These are phyloP conservation scores for Discoglossus pictus DNA, from an alignment of 2,797 vertebrate genomes.

Conservation along the genomic window DNA sequence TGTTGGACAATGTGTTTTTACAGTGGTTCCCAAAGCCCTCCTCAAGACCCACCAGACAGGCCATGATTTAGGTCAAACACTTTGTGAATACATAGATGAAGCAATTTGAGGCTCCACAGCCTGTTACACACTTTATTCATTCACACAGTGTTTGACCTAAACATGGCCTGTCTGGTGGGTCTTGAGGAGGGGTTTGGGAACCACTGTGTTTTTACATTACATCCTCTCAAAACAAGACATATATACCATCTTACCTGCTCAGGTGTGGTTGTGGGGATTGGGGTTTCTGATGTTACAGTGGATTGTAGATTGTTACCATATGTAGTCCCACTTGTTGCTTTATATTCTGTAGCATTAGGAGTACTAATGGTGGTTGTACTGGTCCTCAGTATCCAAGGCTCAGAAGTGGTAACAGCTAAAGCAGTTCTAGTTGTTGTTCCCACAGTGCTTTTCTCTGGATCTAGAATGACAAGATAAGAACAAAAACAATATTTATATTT, in stretches of 20 bases:
- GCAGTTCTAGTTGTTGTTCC: slow-evolving; percentile 5
- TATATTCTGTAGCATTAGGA: slow-evolving; percentile 51
- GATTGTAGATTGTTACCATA: slow-evolving; percentile 39
- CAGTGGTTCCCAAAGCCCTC: too few species aligned
- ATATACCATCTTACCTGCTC: slow-evolving; percentile 66
- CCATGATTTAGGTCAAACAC: too few species aligned
- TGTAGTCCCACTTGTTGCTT: slow-evolving; percentile 52
- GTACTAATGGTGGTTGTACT: slow-evolving; percentile 59
- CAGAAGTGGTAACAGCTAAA: slow-evolving; percentile 47
- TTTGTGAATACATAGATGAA: too few species aligned
- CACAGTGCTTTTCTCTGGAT: slow-evolving; percentile 3
- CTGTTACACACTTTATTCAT: too few species aligned
- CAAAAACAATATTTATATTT: neutral
- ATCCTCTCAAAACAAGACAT: neutral
- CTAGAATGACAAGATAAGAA: neutral
- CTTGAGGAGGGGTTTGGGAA: too few species aligned
- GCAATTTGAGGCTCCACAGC: too few species aligned
- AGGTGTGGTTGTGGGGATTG: slow-evolving; percentile 54
- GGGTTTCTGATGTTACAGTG: slow-evolving; percentile 55
- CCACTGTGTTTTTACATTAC: too few species aligned
- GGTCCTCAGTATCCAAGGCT: slow-evolving; percentile 43
- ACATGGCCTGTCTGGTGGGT: too few species aligned
- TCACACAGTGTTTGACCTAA: too few species aligned
- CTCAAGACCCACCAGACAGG: too few species aligned
- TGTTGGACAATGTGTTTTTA: too few species aligned